These are phyloP conservation scores for Phenganax stokvisi DNA, from an alignment of 92 coral and sea anemone species.

Conservation along the genomic window DNA sequence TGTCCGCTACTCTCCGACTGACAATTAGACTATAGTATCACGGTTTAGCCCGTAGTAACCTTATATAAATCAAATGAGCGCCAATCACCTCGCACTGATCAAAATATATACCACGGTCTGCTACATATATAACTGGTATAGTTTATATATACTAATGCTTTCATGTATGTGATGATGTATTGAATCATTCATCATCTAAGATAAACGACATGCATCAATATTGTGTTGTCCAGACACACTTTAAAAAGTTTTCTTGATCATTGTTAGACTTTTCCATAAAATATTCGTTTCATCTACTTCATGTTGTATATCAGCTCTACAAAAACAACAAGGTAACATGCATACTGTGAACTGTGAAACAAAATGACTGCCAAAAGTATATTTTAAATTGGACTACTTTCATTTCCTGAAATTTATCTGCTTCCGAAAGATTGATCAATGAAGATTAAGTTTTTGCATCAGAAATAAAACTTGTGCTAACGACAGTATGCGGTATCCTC, in stretches of 20 bases:
- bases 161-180: conserved; percentile 8
- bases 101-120: conserved; percentile 3
- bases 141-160: conserved; percentile 15
- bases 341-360: background rate
- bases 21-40: conserved; percentile 1
- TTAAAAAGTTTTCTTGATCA: conserved; percentile 19
- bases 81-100: conserved; percentile 3
- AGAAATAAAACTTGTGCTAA: no score
- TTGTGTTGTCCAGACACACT: conserved; percentile 3
- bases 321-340: background rate
- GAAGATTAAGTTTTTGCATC: no score
- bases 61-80: conserved; percentile 17
- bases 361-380: background rate
- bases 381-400: no score
- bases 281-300: conserved; percentile 14
- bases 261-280: conserved; percentile 13
- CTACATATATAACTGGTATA: conserved; percentile 5
- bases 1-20: background rate
- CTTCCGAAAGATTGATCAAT: no score
- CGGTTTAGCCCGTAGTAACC: conserved; percentile 1
- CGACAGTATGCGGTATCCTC: no score
- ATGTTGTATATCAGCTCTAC: conserved; percentile 12
- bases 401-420: no score
- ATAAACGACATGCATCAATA: conserved; percentile 9
- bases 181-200: conserved; percentile 14